Conservation (phyloP, 2,888 invertebrate genomes). For the Acrocera orbiculus region DNA sequence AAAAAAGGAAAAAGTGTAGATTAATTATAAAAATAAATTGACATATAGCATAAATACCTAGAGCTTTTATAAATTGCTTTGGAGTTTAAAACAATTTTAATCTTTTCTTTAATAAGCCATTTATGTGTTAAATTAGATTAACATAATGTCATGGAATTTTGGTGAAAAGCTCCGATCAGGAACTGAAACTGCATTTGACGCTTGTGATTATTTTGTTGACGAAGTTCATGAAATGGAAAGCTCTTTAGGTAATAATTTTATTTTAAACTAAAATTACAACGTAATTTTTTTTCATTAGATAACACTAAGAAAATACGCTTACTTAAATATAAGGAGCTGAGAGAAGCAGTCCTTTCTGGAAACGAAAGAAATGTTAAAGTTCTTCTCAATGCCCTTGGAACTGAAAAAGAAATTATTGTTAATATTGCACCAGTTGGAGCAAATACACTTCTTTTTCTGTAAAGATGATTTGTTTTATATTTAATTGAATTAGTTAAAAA, state of each 20-base stretch:
- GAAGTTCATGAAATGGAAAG: conserved; percentile 42
- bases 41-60: too few relatives aligned
- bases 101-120: too few relatives aligned
- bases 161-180: conserved; percentile 26
- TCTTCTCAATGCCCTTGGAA: conserved; percentile 44
- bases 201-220: conserved; percentile 51
- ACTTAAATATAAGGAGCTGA: conserved; percentile 54
- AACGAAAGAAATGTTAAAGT: conserved; percentile 48
- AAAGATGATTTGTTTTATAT: conserved; percentile 3
- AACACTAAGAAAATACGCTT: conserved; percentile 50
- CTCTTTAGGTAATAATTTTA: conserved; percentile 32
- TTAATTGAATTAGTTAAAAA: conserved; percentile 2
- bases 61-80: too few relatives aligned
- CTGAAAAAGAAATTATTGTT: conserved; percentile 52
- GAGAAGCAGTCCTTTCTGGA: conserved; percentile 59
- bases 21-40: too few relatives aligned
- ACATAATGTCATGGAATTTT: conserved; percentile 32
- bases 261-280: too few relatives aligned
- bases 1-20: too few relatives aligned
- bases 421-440: conserved; percentile 80
- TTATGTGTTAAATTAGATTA: too few relatives aligned
- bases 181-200: conserved; percentile 48
- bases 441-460: conserved; percentile 75
- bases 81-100: too few relatives aligned
- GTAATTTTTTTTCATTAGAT: too few relatives aligned